Evolutionary conservation across 2,888 invertebrate genomes (phyloP).

Genomic region (Tenthredo amoena): DNA sequence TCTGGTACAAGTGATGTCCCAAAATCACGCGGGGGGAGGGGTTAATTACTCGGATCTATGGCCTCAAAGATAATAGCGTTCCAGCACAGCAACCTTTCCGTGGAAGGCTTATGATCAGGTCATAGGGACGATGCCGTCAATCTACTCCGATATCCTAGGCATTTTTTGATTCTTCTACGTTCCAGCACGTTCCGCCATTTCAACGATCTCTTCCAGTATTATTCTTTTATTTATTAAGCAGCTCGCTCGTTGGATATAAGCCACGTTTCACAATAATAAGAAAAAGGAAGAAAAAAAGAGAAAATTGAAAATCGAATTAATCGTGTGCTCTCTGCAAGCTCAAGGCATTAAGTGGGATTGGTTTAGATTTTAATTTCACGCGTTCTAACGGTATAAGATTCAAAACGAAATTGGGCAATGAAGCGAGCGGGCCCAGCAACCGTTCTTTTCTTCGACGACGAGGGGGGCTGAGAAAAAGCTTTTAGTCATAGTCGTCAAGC

Average conservation of each 20-base stretch:
- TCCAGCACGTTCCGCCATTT: constrained; percentile 26
- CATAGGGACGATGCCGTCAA: constrained; percentile 14
- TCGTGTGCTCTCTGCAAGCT: constrained; percentile 19
- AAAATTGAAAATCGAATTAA: constrained; percentile 39
- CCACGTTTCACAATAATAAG: constrained; percentile 13
- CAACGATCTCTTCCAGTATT: constrained; percentile 12
- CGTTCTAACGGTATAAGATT: constrained; percentile 24
- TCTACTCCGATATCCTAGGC: constrained; percentile 20
- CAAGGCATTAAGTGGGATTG: constrained; percentile 29
- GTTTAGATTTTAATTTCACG: constrained; percentile 32
- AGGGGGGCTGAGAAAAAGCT: constrained; percentile 41
- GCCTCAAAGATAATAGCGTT: constrained; percentile 8
- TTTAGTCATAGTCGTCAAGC: constrained; percentile 55
- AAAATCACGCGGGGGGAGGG: background rate
- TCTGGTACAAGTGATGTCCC: background rate
- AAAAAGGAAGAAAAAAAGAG: background rate
- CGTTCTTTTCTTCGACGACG: constrained; percentile 23
- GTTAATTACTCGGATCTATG: constrained; percentile 18
- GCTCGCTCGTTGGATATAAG: constrained; percentile 3
- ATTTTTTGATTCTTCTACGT: constrained; percentile 27
- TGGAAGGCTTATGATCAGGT: constrained; percentile 13
- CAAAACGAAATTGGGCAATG: constrained; percentile 39
- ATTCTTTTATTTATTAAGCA: constrained; percentile 28
- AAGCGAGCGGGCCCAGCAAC: constrained; percentile 10
- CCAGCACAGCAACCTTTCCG: background rate